Conservation (phyloP, 2,797 vertebrate species). For the Calcarius lapponicus region DNA sequence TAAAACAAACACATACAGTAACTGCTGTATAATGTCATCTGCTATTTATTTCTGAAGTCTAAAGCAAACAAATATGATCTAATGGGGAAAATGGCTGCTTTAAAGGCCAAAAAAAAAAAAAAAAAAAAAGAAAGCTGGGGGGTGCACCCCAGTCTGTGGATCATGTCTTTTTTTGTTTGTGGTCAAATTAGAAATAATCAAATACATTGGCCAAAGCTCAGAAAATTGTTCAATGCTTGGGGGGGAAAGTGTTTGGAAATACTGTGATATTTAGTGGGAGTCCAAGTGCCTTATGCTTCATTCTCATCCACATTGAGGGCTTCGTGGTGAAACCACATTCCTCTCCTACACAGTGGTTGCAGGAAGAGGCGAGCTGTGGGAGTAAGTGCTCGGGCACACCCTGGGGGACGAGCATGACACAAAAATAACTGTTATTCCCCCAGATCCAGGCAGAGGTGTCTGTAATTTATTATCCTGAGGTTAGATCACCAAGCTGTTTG, state of each 20-base stretch:
- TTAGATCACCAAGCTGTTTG: neutral
- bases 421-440: neutral
- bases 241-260: neutral
- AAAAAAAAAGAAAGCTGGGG: too few relatives aligned
- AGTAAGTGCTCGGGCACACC: neutral
- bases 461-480: neutral
- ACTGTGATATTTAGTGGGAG: constrained; percentile 7
- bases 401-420: neutral
- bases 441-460: neutral
- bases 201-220: neutral
- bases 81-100: constrained; percentile 8
- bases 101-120: neutral
- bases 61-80: constrained; percentile 43
- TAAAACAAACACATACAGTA: neutral
- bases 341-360: neutral
- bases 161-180: constrained; percentile 29
- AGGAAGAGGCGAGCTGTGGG: neutral
- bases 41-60: constrained; percentile 56
- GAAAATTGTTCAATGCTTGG: neutral
- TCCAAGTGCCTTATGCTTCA: neutral
- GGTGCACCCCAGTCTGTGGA: neutral
- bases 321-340: neutral
- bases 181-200: constrained; percentile 19
- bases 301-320: neutral
- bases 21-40: constrained; percentile 54